Base-by-base conservation (phyloP, 2,113 vertebrate species). In the Acinonyx jubatus region DNA sequence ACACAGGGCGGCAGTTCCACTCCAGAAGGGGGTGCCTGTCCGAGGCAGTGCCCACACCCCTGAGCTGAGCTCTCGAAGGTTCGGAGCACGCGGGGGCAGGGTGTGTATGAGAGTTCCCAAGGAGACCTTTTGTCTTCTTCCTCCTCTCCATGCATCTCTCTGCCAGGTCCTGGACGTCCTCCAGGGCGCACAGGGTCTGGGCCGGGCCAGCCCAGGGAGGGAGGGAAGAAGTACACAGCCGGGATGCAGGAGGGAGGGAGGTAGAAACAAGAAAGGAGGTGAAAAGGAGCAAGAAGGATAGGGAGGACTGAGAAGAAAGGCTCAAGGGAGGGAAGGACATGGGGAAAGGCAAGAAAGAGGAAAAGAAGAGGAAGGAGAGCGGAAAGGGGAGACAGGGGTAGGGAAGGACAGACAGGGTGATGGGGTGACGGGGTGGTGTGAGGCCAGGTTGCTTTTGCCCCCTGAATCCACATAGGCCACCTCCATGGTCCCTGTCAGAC, bases 211-310 rank as follows among this genome's bases (percentile, higher is more conserved):
- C 50, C 15, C 0, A 45, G 1, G 31, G 48, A 76, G 48, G 23
- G n/a, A 69, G 69, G 80, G 66, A 74, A 68, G 74, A 98, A 96
- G 83, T 96, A 98, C 88, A 98, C 97, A 97, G 98, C 95, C 82
- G 71, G 98, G 41, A 27, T 16, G 41, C 41, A 38, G 52, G 19
- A 78, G 66, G 76, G 33, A 31, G 69, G 15, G 66, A 82, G 83
- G 15, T 4, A 31, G 93, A 55, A 89, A 48, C 21, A 27, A n/a
- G 73, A 63, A 41, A 15, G 45, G 38, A 36, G 16, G 38, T 18
- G 45, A 13, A 41, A 23, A 33, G 65, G 74, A 63, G 6, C 27
- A 13, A 27, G 57, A 48, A 57, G 5, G 55, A 16, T 0, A 12
- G 71, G 33, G 33, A 85, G 38, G 23, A n/a, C 23, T 8, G 57